Conservation (phyloP, 2,888 invertebrate species). For the Idaea dimidiata region DNA sequence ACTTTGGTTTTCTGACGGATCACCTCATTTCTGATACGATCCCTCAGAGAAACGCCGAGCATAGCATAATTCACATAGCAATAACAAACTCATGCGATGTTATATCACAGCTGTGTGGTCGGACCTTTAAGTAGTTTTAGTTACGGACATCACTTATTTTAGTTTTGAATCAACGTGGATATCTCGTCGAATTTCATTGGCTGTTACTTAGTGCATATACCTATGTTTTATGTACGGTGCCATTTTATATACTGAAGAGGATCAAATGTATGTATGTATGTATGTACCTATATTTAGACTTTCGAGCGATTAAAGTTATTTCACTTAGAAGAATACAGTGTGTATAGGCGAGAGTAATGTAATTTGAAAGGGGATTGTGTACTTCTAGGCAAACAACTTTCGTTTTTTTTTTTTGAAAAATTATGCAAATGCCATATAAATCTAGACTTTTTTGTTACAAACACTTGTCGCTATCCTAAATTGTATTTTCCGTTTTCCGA, state of each 20-base stretch:
- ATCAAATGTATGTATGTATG: slow-evolving; percentile 8
- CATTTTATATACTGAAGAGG: slow-evolving; percentile 39
- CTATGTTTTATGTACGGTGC: slow-evolving; percentile 51
- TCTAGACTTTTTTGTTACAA: too few species aligned
- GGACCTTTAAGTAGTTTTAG: slow-evolving; percentile 20
- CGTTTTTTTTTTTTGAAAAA: too few species aligned
- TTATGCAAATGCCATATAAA: too few species aligned
- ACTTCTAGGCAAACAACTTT: too few species aligned
- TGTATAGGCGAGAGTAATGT: neutral
- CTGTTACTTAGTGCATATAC: slow-evolving; percentile 55
- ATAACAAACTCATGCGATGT: too few species aligned
- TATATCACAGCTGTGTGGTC: slow-evolving; percentile 6
- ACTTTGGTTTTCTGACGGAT: too few species aligned
- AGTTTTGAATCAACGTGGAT: slow-evolving; percentile 22
- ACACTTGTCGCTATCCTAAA: too few species aligned
- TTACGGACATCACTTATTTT: slow-evolving; percentile 35
- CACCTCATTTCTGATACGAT: too few species aligned
- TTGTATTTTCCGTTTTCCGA: too few species aligned
- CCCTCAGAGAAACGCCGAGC: too few species aligned
- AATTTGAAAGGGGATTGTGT: too few species aligned
- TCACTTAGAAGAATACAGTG: slow-evolving; percentile 11
- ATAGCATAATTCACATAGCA: too few species aligned
- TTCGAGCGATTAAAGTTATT: slow-evolving; percentile 6
- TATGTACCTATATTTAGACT: slow-evolving; percentile 11
- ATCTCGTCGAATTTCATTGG: slow-evolving; percentile 42